Conservation (phyloP, 1,140 invertebrate species). For the Panulirus ornatus region DNA sequence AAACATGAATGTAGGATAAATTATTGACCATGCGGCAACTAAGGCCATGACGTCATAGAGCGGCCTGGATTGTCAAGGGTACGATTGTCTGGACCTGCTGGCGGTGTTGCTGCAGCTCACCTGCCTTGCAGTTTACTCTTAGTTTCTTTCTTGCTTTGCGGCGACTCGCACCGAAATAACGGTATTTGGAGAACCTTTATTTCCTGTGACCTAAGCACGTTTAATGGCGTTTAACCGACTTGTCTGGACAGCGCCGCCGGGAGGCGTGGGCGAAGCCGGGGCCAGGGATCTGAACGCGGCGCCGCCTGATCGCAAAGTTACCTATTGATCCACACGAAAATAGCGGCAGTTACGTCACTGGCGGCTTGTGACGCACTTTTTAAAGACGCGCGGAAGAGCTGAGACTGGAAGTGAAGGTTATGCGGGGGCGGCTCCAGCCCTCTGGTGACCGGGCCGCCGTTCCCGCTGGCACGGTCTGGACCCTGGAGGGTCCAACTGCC, state of each 20-base stretch:
- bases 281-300: conserved; percentile 24
- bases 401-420: conserved; percentile 54
- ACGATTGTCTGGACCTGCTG: conserved; percentile 53
- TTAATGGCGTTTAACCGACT: too few species aligned
- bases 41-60: conserved; percentile 60
- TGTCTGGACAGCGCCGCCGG: background rate
- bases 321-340: conserved; percentile 73
- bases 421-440: conserved; percentile 36
- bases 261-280: background rate
- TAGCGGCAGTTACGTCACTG: conserved; percentile 67
- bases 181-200: too few species aligned
- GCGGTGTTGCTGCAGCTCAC: background rate
- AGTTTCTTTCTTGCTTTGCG: background rate
- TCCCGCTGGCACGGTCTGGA: background rate
- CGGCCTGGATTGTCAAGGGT: conserved; percentile 67
- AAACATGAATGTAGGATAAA: conserved; percentile 36
- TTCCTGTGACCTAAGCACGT: too few species aligned
- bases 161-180: too few species aligned
- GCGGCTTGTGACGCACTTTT: conserved; percentile 68
- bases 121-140: background rate
- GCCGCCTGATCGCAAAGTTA: conserved; percentile 66
- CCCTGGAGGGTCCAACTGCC: background rate
- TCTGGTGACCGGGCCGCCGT: background rate
- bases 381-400: conserved; percentile 65
- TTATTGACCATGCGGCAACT: conserved; percentile 65